These are phyloP conservation scores for Hestina assimilis DNA, from an alignment of 1,140 invertebrate species.

Conservation along the genomic window DNA sequence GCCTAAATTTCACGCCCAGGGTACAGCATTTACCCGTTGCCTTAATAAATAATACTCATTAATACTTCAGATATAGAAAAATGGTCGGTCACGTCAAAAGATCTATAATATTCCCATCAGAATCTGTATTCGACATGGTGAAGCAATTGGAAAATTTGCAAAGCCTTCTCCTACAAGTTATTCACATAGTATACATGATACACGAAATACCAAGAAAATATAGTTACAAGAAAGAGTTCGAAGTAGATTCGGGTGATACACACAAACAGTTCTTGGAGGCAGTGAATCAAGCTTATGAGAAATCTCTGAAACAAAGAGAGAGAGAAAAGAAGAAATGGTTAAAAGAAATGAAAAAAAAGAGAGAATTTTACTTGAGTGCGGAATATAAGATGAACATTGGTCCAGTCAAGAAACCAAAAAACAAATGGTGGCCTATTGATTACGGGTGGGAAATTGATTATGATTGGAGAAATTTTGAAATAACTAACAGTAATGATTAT, in stretches of 20 bases:
- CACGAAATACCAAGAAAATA: conserved; percentile 38
- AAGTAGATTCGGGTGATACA: neutral
- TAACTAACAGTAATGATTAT: too few relatives aligned
- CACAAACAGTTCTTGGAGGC: neutral
- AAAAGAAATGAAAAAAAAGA: conserved; percentile 17
- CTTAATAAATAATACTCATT: neutral
- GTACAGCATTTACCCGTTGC: neutral
- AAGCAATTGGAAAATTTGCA: conserved; percentile 25
- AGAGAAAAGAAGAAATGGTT: conserved; percentile 19
- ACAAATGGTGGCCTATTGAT: conserved; percentile 35
- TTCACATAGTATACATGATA: conserved; percentile 41
- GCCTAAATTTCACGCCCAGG: too few relatives aligned
- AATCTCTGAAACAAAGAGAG: conserved; percentile 3
- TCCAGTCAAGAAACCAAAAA: neutral
- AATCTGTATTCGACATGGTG: conserved; percentile 14
- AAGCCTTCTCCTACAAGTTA: conserved; percentile 36
- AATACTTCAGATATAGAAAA: conserved; percentile 38
- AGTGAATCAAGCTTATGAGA: neutral
- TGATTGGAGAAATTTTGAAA: conserved; percentile 27
- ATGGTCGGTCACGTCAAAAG: conserved; percentile 24
- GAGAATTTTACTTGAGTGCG: neutral
- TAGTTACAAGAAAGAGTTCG: neutral
- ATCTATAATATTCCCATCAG: neutral
- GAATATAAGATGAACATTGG: neutral
- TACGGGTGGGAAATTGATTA: conserved; percentile 46